Conservation (phyloP, 2,797 vertebrate genomes). For the Acrossocheilus fasciatus region DNA sequence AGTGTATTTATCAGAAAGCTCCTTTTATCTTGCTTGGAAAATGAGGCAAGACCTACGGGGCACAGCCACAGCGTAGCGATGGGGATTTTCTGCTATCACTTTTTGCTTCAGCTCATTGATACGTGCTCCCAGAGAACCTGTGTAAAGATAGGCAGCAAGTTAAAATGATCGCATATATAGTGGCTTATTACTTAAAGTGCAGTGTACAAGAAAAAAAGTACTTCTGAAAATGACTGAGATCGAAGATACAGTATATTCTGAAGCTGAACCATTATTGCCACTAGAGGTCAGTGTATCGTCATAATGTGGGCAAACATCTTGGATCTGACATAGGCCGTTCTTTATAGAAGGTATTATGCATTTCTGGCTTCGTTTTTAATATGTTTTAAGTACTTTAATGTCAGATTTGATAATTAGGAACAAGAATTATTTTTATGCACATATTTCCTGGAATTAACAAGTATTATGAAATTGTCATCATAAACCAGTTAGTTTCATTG, state of each 20-base stretch:
- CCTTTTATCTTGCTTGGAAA: neutral
- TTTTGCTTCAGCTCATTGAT: constrained; percentile 95
- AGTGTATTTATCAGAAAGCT: neutral
- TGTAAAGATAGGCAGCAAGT: neutral
- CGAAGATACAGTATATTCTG: neutral
- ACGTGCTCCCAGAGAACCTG: constrained; percentile 91
- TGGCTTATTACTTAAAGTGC: neutral
- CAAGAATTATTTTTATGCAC: too few species aligned
- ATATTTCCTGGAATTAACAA: neutral
- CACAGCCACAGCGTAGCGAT: constrained; percentile 92
- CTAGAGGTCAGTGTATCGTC: constrained; percentile 58
- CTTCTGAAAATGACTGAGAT: neutral
- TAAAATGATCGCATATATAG: neutral
- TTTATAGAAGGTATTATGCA: neutral
- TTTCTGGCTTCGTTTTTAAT: neutral
- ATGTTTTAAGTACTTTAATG: neutral
- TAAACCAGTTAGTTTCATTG: neutral
- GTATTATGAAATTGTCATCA: neutral
- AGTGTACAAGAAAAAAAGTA: neutral
- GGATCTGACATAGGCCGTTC: neutral
- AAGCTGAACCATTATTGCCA: constrained; percentile 50
- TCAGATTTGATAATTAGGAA: neutral
- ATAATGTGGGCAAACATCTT: neutral
- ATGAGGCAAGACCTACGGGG: constrained; percentile 83
- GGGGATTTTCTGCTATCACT: constrained; percentile 92